These are phyloP conservation scores for Pampus argenteus DNA, from an alignment of 2,797 vertebrate genomes.

Conservation along the genomic window DNA sequence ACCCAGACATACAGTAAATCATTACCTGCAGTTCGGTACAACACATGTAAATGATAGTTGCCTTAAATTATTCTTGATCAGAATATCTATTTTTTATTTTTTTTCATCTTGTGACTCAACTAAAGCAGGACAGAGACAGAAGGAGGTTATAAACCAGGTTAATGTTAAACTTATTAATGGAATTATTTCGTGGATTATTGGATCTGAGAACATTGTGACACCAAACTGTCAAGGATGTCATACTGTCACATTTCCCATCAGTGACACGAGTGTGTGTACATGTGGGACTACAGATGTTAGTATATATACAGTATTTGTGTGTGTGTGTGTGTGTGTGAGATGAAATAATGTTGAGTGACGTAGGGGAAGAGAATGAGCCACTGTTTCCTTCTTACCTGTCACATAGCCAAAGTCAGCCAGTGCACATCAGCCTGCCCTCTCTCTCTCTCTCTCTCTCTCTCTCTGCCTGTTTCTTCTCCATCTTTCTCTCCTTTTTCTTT, in stretches of 20 bases:
- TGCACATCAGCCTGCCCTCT: constrained; percentile 43
- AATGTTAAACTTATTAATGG: constrained; percentile 80
- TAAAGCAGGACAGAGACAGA: constrained; percentile 75
- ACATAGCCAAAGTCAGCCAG: constrained; percentile 62
- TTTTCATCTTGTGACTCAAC: constrained; percentile 43
- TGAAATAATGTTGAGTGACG: constrained; percentile 9
- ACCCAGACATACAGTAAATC: neutral
- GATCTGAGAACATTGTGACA: constrained; percentile 83
- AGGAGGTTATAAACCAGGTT: constrained; percentile 82
- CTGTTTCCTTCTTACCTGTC: constrained; percentile 71
- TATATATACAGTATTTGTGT: constrained; percentile 40
- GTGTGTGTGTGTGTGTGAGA: constrained; percentile 18
- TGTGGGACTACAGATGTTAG: constrained; percentile 52
- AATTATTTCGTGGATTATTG: constrained; percentile 75
- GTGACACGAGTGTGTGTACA: constrained; percentile 64
- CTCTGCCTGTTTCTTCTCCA: constrained; percentile 4
- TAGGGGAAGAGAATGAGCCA: constrained; percentile 64
- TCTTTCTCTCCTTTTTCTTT: neutral
- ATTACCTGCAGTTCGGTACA: constrained; percentile 15
- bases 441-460: constrained; percentile 26
- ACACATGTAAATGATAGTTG: constrained; percentile 4
- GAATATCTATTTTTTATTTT: neutral
- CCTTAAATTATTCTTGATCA: constrained; percentile 9
- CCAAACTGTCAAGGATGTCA: constrained; percentile 89
- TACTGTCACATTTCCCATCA: constrained; percentile 78